phyloP scores from a whole-genome alignment of 1,140 invertebrate species.

The Hesperophylax magnus region DNA sequence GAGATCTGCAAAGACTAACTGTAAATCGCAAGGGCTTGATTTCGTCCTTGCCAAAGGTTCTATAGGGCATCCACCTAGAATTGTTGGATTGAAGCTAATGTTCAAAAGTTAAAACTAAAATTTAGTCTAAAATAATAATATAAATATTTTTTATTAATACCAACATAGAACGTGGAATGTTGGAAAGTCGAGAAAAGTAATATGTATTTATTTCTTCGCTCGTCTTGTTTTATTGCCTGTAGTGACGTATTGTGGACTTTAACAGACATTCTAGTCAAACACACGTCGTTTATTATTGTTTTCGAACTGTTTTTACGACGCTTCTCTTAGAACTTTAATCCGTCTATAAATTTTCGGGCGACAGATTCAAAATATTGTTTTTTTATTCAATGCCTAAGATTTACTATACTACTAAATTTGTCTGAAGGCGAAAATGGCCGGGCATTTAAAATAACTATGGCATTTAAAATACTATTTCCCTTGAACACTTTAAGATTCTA shows the following conservation, averaged over 20 bases:
- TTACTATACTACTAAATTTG: not conserved
- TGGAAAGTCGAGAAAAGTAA: not conserved
- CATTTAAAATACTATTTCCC: too few species aligned
- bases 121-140: not conserved
- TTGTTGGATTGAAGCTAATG: not conserved
- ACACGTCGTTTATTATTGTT: constrained; percentile 25
- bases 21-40: not conserved
- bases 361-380: constrained; percentile 9
- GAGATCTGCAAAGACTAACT: too few species aligned
- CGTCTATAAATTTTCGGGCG: not conserved
- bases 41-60: not conserved
- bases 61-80: too few species aligned
- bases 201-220: not conserved
- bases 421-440: too few species aligned
- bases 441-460: too few species aligned
- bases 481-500: too few species aligned
- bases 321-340: constrained; percentile 2
- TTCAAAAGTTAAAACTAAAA: not conserved
- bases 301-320: constrained; percentile 12
- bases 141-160: not conserved
- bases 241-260: constrained; percentile 22
- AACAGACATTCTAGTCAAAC: constrained; percentile 15
- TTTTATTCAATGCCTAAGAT: not conserved
- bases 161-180: not conserved
- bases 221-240: constrained; percentile 10